Evolutionary conservation across 2,113 vertebrate genomes (phyloP).

Genomic region (Vireo altiloquus): DNA sequence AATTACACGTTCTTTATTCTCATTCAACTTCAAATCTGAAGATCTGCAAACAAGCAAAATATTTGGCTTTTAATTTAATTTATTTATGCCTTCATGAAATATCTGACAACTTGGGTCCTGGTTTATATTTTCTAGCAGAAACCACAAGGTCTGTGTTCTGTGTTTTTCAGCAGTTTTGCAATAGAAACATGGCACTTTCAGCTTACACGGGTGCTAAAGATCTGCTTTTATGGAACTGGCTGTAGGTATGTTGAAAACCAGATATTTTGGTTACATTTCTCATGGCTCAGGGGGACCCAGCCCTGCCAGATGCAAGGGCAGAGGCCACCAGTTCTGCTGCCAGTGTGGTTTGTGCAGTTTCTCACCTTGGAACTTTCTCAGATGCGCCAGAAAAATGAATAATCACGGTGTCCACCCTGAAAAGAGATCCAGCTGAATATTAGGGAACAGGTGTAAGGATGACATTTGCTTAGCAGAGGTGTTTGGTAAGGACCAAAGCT

Average conservation of each 20-base stretch:
- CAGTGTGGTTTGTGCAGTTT: neutral
- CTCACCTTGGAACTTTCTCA: constrained; percentile 15
- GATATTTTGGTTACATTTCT: neutral
- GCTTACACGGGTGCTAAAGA: too few species aligned
- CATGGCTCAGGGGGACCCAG: neutral
- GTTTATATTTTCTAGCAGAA: neutral
- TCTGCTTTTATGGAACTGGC: neutral
- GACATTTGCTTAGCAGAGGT: neutral
- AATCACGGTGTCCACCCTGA: neutral
- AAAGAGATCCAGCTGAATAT: neutral
- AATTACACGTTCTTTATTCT: neutral
- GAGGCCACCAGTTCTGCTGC: neutral
- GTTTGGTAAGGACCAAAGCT: neutral
- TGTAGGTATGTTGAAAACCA: neutral
- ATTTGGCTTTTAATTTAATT: neutral
- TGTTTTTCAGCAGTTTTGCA: neutral
- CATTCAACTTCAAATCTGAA: neutral
- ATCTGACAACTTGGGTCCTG: neutral
- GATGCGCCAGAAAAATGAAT: neutral
- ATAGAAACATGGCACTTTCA: neutral
- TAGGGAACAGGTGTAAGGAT: neutral
- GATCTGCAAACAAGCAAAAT: constrained; percentile 13
- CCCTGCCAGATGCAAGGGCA: neutral
- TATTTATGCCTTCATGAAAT: neutral
- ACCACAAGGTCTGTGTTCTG: neutral